Conservation (phyloP, 2,797 vertebrate species). For the Enteromius trimaculatus region DNA sequence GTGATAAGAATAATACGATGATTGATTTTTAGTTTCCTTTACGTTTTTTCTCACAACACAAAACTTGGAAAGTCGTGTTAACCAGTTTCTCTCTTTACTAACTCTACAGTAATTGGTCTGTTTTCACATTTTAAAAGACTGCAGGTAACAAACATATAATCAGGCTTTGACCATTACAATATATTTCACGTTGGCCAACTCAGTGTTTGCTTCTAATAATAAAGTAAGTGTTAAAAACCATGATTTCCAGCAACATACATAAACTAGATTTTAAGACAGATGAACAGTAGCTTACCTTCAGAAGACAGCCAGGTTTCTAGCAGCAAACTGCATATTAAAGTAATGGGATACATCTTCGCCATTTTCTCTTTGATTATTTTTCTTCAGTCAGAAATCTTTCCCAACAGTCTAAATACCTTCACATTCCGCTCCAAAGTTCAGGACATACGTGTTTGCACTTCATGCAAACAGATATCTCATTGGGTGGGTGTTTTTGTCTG, state of each 20-base stretch:
- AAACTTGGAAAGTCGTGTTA: background rate
- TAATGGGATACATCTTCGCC: conserved; percentile 63
- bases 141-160: background rate
- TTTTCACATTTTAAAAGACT: background rate
- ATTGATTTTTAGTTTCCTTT: background rate
- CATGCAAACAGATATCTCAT: conserved; percentile 52
- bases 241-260: background rate
- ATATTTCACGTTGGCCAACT: background rate
- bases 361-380: conserved; percentile 59
- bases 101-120: background rate
- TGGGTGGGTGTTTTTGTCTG: background rate
- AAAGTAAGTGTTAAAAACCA: background rate
- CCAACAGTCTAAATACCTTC: conserved; percentile 21
- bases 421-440: conserved; percentile 77
- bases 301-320: conserved; percentile 56
- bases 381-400: conserved; percentile 15
- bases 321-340: conserved; percentile 61
- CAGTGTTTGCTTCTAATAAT: background rate
- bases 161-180: background rate
- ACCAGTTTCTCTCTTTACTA: background rate
- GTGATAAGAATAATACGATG: background rate
- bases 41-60: background rate
- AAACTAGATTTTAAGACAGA: conserved; percentile 2
- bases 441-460: conserved; percentile 68
- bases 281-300: conserved; percentile 46